These are phyloP conservation scores for Tribolium madens DNA, from an alignment of 1,140 invertebrate species.

Conservation along the genomic window DNA sequence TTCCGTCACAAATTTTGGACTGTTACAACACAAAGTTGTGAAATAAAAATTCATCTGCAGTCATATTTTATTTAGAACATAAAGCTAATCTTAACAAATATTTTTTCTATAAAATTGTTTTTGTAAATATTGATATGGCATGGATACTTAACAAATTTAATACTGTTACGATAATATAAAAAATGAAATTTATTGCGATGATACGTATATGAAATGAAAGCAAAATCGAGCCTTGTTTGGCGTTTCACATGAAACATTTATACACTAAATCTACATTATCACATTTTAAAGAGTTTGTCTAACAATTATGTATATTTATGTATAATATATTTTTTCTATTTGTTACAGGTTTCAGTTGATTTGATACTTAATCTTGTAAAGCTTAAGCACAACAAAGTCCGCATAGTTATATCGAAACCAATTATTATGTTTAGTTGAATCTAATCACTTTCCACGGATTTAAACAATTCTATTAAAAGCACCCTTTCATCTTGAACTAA, in stretches of 20 bases:
- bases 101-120: slow-evolving; percentile 22
- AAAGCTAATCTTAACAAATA: slow-evolving; percentile 24
- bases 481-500: slow-evolving; percentile 6
- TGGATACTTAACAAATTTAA: slow-evolving; percentile 12
- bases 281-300: slow-evolving; percentile 52
- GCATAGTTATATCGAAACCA: background rate
- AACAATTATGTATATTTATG: slow-evolving; percentile 37
- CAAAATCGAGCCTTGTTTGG: slow-evolving; percentile 1
- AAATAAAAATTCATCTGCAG: background rate
- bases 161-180: slow-evolving; percentile 3
- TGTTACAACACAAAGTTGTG: slow-evolving; percentile 17
- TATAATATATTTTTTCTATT: slow-evolving; percentile 18
- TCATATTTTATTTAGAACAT: slow-evolving; percentile 19
- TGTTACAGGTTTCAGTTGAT: slow-evolving; percentile 14
- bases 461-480: slow-evolving; percentile 22
- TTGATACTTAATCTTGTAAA: slow-evolving; percentile 22
- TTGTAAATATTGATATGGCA: slow-evolving; percentile 19
- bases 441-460: slow-evolving; percentile 6
- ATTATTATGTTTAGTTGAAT: background rate
- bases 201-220: slow-evolving; percentile 7
- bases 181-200: slow-evolving; percentile 26
- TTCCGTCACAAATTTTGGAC: slow-evolving; percentile 20
- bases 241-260: slow-evolving; percentile 52
- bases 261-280: slow-evolving; percentile 53
- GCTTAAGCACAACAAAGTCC: slow-evolving; percentile 5